phyloP scores from a whole-genome alignment of 2,888 invertebrate species.

The Saturnia japonica region DNA sequence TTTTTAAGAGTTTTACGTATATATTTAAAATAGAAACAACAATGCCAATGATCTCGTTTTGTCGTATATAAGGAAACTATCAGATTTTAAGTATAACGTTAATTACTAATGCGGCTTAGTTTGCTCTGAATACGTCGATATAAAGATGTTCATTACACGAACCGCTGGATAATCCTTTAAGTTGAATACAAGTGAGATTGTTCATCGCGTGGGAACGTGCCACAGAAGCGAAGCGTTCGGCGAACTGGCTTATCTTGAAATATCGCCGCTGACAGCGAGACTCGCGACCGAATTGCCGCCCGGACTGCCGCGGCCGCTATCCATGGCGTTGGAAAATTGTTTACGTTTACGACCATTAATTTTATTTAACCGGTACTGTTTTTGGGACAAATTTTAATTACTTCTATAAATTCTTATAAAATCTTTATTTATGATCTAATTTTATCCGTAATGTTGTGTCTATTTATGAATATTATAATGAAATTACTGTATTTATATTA shows the following conservation, averaged over 20 bases:
- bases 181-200: neutral
- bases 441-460: neutral
- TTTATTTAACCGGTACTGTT: slow-evolving; percentile 53
- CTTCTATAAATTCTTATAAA: slow-evolving; percentile 32
- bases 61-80: neutral
- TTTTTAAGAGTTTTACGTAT: neutral
- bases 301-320: slow-evolving; percentile 28
- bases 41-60: neutral
- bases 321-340: slow-evolving; percentile 54
- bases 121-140: slow-evolving; percentile 1
- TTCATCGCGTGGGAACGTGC: slow-evolving; percentile 60
- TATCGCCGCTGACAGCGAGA: slow-evolving; percentile 65
- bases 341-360: slow-evolving; percentile 57
- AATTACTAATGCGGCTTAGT: slow-evolving; percentile 5
- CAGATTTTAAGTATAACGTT: neutral
- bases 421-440: slow-evolving; percentile 10
- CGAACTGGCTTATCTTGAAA: slow-evolving; percentile 71
- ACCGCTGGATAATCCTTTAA: slow-evolving; percentile 1
- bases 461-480: neutral
- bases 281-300: slow-evolving; percentile 47
- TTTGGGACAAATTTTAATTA: slow-evolving; percentile 46
- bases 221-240: slow-evolving; percentile 29
- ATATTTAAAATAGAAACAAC: neutral
- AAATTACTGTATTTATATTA: slow-evolving; percentile 3
- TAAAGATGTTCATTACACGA: slow-evolving; percentile 1